A percentile compares a stretch with the other conserved stretches of the same genome.
Conservation (phyloP, 2,113 vertebrate species). For the Mirza zaza region DNA sequence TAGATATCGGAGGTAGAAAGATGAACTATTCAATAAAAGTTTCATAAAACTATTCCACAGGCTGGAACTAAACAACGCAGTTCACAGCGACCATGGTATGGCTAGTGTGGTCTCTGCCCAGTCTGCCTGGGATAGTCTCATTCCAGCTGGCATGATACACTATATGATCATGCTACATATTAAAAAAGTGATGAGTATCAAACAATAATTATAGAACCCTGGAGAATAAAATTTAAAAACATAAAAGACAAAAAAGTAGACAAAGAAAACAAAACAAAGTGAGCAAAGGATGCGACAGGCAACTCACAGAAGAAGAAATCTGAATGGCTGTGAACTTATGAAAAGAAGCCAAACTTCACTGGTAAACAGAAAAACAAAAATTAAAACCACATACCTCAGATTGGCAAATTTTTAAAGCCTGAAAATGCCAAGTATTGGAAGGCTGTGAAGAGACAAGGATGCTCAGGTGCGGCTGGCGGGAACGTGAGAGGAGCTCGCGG, state of each 20-base stretch:
- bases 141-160: no score
- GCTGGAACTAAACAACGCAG: no score
- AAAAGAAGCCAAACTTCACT: background rate
- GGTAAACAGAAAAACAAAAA: background rate
- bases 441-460: background rate
- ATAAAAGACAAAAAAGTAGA: background rate
- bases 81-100: no score
- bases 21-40: background rate
- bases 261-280: background rate
- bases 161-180: background rate
- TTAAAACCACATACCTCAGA: background rate
- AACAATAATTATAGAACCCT: background rate
- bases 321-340: background rate
- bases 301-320: background rate
- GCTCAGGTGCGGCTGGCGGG: accelerated
- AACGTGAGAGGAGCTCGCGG: background rate
- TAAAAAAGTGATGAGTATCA: background rate
- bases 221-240: background rate
- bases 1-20: background rate
- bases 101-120: accelerated
- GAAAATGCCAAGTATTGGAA: background rate
- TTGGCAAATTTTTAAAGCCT: background rate
- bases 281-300: background rate
- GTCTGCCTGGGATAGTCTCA: background rate
- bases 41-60: background rate